Evolutionary conservation across 2,797 vertebrate genomes (phyloP).

Genomic region (Diplodus puntazzo): DNA sequence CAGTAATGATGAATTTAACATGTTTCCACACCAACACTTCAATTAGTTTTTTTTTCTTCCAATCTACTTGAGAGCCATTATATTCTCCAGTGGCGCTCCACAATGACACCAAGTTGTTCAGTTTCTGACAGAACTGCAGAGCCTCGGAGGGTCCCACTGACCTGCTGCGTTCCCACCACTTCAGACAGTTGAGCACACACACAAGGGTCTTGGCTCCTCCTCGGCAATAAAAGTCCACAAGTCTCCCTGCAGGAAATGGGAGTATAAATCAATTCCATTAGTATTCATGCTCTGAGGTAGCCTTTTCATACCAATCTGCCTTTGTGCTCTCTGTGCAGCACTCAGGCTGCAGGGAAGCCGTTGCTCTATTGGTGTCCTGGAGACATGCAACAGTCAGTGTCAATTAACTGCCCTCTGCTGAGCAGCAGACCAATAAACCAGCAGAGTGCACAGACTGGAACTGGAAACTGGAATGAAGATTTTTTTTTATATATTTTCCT

Average conservation of each 20-base stretch:
- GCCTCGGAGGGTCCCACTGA: slow-evolving; percentile 20
- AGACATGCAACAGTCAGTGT: slow-evolving; percentile 75
- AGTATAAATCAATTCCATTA: slow-evolving; percentile 83
- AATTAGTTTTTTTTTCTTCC: background rate
- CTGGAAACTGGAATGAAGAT: background rate
- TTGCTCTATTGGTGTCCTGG: slow-evolving; percentile 69
- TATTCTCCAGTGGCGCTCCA: slow-evolving; percentile 13
- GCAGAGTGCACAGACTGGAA: slow-evolving; percentile 20
- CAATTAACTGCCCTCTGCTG: slow-evolving; percentile 75
- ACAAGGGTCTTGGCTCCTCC: slow-evolving; percentile 52
- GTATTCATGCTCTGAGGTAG: slow-evolving; percentile 75
- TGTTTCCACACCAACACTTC: background rate
- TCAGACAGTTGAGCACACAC: slow-evolving; percentile 55
- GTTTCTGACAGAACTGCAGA: slow-evolving; percentile 25
- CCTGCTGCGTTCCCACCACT: slow-evolving; percentile 47
- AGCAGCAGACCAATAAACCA: slow-evolving; percentile 25
- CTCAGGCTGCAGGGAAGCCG: slow-evolving; percentile 71
- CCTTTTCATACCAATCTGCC: slow-evolving; percentile 70
- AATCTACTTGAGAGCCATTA: background rate
- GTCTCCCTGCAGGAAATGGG: slow-evolving; percentile 70
- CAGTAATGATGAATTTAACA: background rate
- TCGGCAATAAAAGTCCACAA: slow-evolving; percentile 63
- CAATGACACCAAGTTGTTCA: slow-evolving; percentile 13
- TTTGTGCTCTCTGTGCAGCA: slow-evolving; percentile 71
- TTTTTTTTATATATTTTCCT: slow-evolving; percentile 4